Evolutionary conservation across 2,797 vertebrate genomes (phyloP).

Genomic region (Acanthiza pusilla): DNA sequence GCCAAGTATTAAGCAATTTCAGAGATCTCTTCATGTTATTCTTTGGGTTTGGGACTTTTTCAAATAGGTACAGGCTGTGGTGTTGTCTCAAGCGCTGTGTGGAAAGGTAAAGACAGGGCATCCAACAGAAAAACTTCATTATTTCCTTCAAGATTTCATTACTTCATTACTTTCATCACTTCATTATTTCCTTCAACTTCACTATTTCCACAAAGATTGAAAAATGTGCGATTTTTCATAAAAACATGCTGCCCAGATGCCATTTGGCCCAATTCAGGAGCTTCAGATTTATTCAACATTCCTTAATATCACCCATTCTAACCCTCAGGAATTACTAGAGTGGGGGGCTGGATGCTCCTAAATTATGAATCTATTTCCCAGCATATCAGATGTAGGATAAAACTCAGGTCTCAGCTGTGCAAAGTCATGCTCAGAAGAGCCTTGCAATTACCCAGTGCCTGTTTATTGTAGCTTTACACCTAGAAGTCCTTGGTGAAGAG

Average conservation of each 20-base stretch:
- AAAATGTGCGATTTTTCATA: background rate
- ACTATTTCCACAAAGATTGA: background rate
- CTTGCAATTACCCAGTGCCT: background rate
- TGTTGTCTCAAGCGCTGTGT: background rate
- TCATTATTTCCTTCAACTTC: background rate
- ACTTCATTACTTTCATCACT: too few species aligned
- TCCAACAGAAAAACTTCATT: background rate
- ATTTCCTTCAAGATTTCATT: background rate
- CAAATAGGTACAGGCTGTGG: background rate
- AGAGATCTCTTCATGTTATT: background rate
- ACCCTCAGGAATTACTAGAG: background rate
- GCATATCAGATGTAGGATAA: background rate
- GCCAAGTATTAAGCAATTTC: background rate
- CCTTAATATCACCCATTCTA: background rate
- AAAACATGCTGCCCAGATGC: background rate
- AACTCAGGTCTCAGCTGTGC: background rate
- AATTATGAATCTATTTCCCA: background rate
- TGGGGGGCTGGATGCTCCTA: background rate
- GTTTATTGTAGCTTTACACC: background rate
- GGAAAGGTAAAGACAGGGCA: background rate
- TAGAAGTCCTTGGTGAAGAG: background rate
- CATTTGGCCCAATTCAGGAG: background rate
- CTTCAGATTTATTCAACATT: background rate
- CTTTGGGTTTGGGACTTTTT: background rate
- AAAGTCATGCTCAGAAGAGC: background rate